Percentiles rank a stretch among this genome's conserved stretches.
Evolutionary conservation across 2,113 vertebrate genomes (phyloP).

Genomic region (Eubucco bourcierii): DNA sequence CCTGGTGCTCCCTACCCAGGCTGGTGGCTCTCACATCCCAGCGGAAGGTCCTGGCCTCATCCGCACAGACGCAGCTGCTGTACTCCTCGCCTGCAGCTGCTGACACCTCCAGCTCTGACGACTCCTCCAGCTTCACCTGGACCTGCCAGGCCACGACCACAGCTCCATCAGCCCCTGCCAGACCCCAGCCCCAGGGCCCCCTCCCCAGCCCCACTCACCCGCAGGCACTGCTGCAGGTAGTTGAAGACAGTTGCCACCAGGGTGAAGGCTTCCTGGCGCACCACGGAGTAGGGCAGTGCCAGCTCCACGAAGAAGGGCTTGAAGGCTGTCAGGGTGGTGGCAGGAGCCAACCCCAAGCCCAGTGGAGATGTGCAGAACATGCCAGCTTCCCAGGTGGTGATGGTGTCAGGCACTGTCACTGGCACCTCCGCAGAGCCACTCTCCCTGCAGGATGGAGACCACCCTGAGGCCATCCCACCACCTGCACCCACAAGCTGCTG

Average conservation of each 20-base stretch:
- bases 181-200: neutral
- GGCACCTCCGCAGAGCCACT: neutral
- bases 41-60: neutral
- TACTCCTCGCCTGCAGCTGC: accelerated
- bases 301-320: slow-evolving; percentile 83
- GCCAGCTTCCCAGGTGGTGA: slow-evolving; percentile 76
- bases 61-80: neutral
- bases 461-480: neutral
- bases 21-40: slow-evolving; percentile 11
- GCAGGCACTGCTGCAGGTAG: slow-evolving; percentile 79
- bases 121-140: neutral
- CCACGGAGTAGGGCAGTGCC: slow-evolving; percentile 76
- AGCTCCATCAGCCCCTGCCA: accelerated
- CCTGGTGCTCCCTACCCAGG: neutral
- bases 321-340: slow-evolving; percentile 67
- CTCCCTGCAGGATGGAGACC: neutral
- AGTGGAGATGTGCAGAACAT: slow-evolving; percentile 77
- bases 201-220: slow-evolving; percentile 61
- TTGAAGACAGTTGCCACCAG: slow-evolving; percentile 82
- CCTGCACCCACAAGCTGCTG: neutral
- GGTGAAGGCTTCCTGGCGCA: slow-evolving; percentile 75
- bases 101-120: neutral
- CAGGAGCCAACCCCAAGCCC: slow-evolving; percentile 79
- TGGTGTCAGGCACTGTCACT: slow-evolving; percentile 26
- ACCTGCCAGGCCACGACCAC: accelerated